Evolutionary conservation across 2,888 invertebrate genomes (phyloP).

Genomic region (Rhagophthalmus giganteus): DNA sequence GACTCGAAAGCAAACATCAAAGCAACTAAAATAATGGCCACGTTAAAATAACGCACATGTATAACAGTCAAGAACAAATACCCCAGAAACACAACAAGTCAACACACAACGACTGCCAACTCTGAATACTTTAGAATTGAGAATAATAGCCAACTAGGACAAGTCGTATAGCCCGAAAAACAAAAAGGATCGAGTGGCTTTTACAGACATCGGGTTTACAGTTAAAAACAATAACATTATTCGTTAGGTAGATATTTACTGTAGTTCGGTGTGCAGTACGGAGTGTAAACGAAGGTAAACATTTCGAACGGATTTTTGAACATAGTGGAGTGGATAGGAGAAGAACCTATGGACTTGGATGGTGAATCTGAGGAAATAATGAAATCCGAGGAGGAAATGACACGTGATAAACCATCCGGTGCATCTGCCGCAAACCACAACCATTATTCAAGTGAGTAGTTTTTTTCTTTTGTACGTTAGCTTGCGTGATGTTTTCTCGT

Average conservation of each 20-base stretch:
- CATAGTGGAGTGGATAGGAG: slow-evolving; percentile 38
- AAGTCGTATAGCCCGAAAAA: slow-evolving; percentile 9
- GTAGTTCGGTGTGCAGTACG: background rate
- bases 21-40: slow-evolving; percentile 20
- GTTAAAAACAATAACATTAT: too few relatives aligned
- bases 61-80: slow-evolving; percentile 14
- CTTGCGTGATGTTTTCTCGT: too few relatives aligned
- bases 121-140: slow-evolving; percentile 11
- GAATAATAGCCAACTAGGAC: slow-evolving; percentile 15
- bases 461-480: background rate
- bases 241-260: too few relatives aligned
- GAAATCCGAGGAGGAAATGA: slow-evolving; percentile 48
- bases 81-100: slow-evolving; percentile 17
- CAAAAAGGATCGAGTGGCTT: too few relatives aligned
- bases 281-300: slow-evolving; percentile 1
- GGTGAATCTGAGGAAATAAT: slow-evolving; percentile 41
- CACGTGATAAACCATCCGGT: slow-evolving; percentile 43
- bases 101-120: slow-evolving; percentile 17
- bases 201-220: background rate
- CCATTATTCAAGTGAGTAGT: slow-evolving; percentile 45
- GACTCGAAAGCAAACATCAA: slow-evolving; percentile 22
- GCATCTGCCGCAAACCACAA: slow-evolving; percentile 43
- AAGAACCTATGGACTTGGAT: slow-evolving; percentile 41
- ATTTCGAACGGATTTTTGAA: too few relatives aligned
- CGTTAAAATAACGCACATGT: slow-evolving; percentile 16